These are phyloP conservation scores for Ambastaia sidthimunki DNA, from an alignment of 2,797 vertebrate genomes.

Conservation along the genomic window DNA sequence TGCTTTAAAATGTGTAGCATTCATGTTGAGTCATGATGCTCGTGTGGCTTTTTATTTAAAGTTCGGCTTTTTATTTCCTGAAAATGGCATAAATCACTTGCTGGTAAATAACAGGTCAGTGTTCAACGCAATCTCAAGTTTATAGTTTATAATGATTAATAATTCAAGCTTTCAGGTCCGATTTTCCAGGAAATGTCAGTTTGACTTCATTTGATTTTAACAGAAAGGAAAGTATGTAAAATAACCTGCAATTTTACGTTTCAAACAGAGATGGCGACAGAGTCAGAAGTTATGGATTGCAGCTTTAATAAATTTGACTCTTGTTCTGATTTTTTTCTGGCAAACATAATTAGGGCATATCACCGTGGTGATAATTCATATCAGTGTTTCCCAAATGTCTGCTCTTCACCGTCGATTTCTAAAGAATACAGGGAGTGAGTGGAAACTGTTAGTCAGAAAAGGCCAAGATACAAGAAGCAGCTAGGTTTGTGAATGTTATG, in stretches of 20 bases:
- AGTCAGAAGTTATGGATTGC: no score
- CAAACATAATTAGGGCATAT: not conserved
- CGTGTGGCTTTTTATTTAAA: not conserved
- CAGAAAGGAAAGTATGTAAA: no score
- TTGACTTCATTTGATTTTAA: no score
- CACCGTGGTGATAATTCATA: not conserved
- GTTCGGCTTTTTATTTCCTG: not conserved
- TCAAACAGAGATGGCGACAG: no score
- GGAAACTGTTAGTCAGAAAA: conserved; percentile 6
- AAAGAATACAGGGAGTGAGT: not conserved
- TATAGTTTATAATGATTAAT: no score
- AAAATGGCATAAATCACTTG: no score
- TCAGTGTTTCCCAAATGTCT: not conserved
- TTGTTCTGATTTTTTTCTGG: not conserved
- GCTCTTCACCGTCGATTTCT: not conserved
- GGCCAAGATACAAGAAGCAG: not conserved
- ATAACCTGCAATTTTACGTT: no score
- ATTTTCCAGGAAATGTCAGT: no score
- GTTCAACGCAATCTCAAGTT: no score
- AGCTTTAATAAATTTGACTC: not conserved
- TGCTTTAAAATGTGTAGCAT: conserved; percentile 2
- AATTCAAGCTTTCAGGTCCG: no score
- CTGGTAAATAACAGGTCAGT: no score
- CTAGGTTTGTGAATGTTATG: conserved; percentile 27
- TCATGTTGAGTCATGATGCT: not conserved